Conservation (phyloP, 2,113 vertebrate genomes). For the Deroptyus accipitrinus region DNA sequence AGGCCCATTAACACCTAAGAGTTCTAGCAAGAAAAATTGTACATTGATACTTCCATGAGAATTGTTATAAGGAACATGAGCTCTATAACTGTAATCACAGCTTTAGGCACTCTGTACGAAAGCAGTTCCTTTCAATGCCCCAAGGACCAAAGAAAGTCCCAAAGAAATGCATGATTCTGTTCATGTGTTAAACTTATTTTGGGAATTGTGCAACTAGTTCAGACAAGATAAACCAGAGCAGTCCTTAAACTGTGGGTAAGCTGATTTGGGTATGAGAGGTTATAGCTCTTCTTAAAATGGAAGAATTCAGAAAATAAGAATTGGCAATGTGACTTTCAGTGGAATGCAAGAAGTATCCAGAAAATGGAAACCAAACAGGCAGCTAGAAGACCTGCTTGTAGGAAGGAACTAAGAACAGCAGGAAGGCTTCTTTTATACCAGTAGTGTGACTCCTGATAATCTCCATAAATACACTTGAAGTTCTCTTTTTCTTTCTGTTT, state of each 20-base stretch:
- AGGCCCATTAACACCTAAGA: neutral
- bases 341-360: neutral
- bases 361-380: neutral
- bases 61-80: neutral
- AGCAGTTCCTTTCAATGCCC: neutral
- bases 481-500: neutral
- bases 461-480: neutral
- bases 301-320: neutral
- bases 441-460: neutral
- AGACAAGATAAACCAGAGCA: neutral
- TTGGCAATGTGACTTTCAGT: neutral
- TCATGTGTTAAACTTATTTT: neutral
- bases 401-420: neutral
- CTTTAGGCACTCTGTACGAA: neutral
- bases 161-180: neutral
- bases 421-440: neutral
- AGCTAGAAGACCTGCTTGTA: neutral
- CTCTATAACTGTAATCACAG: neutral
- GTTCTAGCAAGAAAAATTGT: neutral
- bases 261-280: neutral
- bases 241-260: neutral
- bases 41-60: neutral
- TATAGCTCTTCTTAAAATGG: neutral
- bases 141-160: neutral
- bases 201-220: neutral